Evolutionary conservation across 2,113 vertebrate genomes (phyloP).

Genomic region (Macrotis lagotis): DNA sequence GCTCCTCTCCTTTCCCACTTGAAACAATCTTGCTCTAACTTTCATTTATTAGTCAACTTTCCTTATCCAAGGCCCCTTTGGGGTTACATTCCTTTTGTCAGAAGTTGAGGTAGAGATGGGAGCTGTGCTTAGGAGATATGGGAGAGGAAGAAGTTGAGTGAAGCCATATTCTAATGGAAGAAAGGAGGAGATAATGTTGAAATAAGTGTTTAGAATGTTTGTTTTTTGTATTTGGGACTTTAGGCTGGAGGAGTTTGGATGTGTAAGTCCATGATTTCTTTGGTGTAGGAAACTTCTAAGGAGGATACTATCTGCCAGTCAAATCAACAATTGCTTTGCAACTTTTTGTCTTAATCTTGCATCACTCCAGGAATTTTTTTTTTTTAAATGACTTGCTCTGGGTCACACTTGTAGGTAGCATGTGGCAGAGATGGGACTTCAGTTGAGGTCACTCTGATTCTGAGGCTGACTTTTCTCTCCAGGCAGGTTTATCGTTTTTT

Average conservation of each 20-base stretch:
- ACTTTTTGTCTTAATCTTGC: not conserved
- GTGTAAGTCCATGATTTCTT: not conserved
- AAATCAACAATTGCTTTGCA: not conserved
- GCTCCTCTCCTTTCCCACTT: not conserved
- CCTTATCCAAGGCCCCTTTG: not conserved
- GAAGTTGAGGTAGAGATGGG: not conserved
- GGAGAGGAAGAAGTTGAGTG: not conserved
- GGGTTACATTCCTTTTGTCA: not conserved
- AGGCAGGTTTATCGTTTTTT: not conserved
- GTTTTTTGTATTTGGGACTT: not conserved
- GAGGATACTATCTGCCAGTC: not conserved
- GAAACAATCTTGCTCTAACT: not conserved
- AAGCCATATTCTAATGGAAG: not conserved
- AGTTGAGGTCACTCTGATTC: not conserved
- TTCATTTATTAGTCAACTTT: not conserved
- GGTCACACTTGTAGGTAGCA: not conserved
- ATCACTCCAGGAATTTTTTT: not conserved
- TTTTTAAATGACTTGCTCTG: not conserved
- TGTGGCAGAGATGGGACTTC: not conserved
- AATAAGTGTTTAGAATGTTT: conserved; percentile 17
- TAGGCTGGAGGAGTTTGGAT: not conserved
- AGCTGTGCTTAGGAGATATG: not conserved
- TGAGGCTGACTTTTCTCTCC: not conserved
- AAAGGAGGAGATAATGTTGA: not conserved
- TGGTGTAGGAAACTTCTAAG: not conserved